phyloP scores from a whole-genome alignment of 1,140 invertebrate genomes.

The Tribolium madens region DNA sequence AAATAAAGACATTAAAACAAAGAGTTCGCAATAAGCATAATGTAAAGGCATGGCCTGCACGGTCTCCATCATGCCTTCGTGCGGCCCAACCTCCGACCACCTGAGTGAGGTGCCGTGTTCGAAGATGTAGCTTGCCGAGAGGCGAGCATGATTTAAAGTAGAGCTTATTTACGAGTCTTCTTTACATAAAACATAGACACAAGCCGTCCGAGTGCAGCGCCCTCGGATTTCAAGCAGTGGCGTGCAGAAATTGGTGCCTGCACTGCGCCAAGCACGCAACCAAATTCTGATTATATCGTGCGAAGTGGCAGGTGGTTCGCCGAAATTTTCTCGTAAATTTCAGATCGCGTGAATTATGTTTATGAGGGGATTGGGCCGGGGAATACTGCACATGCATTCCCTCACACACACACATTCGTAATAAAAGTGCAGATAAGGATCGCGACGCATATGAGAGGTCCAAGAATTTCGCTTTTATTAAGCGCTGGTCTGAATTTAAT shows the following conservation, averaged over 20 bases:
- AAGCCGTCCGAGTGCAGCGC: conserved; percentile 51
- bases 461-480: no score
- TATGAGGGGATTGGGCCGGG: background rate
- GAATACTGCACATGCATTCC: background rate
- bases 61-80: conserved; percentile 49
- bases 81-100: conserved; percentile 59
- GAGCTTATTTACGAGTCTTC: conserved; percentile 62
- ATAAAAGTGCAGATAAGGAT: background rate
- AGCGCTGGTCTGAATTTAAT: no score
- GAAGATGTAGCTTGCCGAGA: conserved; percentile 62
- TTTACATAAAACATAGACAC: conserved; percentile 64
- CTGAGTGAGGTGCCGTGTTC: conserved; percentile 61
- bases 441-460: no score
- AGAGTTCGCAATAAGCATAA: conserved; percentile 59
- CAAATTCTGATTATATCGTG: conserved; percentile 12
- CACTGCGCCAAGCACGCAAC: conserved; percentile 39
- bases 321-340: conserved; percentile 16
- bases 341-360: conserved; percentile 12
- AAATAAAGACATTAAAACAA: conserved; percentile 64
- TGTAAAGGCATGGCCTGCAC: conserved; percentile 49
- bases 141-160: conserved; percentile 63
- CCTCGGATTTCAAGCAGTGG: conserved; percentile 41
- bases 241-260: conserved; percentile 19
- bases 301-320: conserved; percentile 39
- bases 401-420: background rate